Evolutionary conservation across 2,888 invertebrate species (phyloP).

Genomic region (Pristionchus maxplancki): DNA sequence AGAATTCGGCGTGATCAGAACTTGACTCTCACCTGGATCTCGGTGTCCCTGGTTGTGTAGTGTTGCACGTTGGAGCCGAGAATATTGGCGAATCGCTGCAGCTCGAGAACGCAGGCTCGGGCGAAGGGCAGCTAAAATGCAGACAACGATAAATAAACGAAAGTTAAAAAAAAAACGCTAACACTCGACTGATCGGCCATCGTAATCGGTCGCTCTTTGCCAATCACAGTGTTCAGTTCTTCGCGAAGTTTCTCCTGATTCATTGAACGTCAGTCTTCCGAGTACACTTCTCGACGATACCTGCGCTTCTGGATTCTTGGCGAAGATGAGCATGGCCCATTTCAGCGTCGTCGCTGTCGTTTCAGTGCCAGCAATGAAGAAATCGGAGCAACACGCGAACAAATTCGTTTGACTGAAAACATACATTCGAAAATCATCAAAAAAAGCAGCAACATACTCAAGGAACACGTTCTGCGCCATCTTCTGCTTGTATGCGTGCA

Average conservation of each 20-base stretch:
- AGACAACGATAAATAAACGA: no score
- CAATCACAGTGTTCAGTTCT: not conserved
- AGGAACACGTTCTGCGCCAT: not conserved
- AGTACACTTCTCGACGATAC: not conserved
- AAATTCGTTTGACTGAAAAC: not conserved
- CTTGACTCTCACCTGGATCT: not conserved
- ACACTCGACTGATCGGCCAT: not conserved
- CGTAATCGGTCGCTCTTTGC: not conserved
- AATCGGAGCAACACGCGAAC: not conserved
- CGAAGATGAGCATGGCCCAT: conserved; percentile 42
- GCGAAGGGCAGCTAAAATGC: not conserved
- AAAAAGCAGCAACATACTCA: no score
- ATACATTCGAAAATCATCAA: no score
- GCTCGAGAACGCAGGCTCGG: not conserved
- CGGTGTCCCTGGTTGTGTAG: not conserved
- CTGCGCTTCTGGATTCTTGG: not conserved
- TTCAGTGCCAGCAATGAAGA: not conserved
- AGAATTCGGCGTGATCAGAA: not conserved
- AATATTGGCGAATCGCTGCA: not conserved
- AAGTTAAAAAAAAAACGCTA: not conserved
- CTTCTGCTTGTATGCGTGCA: not conserved
- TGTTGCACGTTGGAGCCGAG: not conserved
- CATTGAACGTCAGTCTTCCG: no score
- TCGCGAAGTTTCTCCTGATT: not conserved
- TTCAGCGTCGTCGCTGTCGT: conserved; percentile 43